Base-by-base conservation (phyloP, 2,797 vertebrate genomes). In the Podargus strigoides region DNA sequence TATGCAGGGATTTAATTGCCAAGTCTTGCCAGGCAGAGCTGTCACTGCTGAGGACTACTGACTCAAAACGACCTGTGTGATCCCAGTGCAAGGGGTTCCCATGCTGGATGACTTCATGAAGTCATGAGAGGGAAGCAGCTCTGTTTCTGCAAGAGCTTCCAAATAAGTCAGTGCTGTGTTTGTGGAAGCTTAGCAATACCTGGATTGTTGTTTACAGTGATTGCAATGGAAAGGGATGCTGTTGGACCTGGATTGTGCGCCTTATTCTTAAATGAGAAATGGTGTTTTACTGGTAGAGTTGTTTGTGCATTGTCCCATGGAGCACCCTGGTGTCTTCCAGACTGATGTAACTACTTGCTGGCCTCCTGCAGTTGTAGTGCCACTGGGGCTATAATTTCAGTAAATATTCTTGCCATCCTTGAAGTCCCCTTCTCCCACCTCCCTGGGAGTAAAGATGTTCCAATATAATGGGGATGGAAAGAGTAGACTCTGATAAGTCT, bases 111-210 rank as follows among this genome's bases (percentile, higher is more conserved):
- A 50, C 47, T 81, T 70, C 26, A 37, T 46, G 14, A 60, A 93
- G 34, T 49, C 16, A 10, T 7, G 26, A 27, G 53, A 82, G 12
- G 24, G 64, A 49, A 58, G 42, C 23, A 68, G 41, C 16, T 60
- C 27, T 0, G 4, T 44, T 84, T 81, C 62, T 78, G 34, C 20
- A 67, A 50, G 14, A 63, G 32, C 46, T 80, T 63, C 53, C 27
- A 32, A 70, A n/a, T 3, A 55, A 78, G 41, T 37, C 27, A 63
- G 16, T 1, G 4, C 27, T 0, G 0, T 2, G 1, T 41, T 36
- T 63, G 21, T 42, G 24, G 39, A 68, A 52, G 73, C 14, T 74
- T 58, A 64, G 49, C 34, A 34, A 37, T 26, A n/a, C 32, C 32
- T 34, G 30, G 36, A 4, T 59, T 1, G 0, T 16, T 56, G 23